phyloP scores from a whole-genome alignment of 2,888 invertebrate species.

The Loripinus fragilis region DNA sequence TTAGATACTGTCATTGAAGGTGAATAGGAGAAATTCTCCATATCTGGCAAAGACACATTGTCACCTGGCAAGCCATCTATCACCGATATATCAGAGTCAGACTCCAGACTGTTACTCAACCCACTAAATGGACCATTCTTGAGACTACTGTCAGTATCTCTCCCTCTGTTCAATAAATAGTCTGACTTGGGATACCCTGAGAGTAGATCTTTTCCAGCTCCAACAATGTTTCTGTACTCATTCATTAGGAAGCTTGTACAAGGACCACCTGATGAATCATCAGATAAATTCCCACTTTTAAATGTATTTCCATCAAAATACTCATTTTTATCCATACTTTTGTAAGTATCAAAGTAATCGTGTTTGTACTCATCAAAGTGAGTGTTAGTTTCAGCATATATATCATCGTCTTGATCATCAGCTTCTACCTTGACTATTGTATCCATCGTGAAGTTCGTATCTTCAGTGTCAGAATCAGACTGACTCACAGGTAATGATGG shows the following conservation, averaged over 20 bases:
- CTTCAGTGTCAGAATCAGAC: slow-evolving; percentile 16
- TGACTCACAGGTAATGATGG: neutral
- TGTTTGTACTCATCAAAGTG: slow-evolving; percentile 6
- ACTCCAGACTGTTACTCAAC: neutral
- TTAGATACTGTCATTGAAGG: neutral
- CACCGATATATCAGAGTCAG: neutral
- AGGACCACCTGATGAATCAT: neutral
- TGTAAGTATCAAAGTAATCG: slow-evolving; percentile 4
- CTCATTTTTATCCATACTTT: neutral
- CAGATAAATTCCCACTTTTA: slow-evolving; percentile 9
- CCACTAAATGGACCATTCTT: neutral
- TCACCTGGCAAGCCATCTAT: neutral
- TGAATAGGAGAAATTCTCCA: neutral
- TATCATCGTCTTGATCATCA: neutral
- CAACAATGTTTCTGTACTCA: neutral
- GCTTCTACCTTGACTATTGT: neutral
- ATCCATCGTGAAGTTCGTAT: neutral
- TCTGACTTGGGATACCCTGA: neutral
- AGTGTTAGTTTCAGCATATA: neutral
- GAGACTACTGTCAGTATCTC: neutral
- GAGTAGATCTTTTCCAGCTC: neutral
- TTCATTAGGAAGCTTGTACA: neutral
- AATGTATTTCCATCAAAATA: slow-evolving; percentile 2
- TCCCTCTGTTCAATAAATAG: neutral
- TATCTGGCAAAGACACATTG: neutral